Base-by-base conservation (phyloP, 2,888 invertebrate genomes). In the Noctua janthe region DNA sequence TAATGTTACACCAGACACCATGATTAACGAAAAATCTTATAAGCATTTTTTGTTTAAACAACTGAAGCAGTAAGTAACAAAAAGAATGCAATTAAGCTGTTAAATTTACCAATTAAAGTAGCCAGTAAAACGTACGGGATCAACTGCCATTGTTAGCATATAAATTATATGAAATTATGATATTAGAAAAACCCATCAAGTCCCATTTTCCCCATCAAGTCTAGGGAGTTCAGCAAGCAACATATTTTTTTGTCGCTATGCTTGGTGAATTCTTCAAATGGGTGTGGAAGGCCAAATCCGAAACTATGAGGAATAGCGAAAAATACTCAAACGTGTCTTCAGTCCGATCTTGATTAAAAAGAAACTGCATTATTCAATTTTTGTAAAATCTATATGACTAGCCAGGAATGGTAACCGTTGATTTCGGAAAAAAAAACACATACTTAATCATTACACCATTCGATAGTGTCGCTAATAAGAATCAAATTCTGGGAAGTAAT, bases 21-120 rank as follows among this genome's bases (percentile, higher is more conserved):
- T n/a, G 47, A 67, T 23, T 62, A 13, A 35, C 17, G 43, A 79
- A 56, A 79, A 70, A 51, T 62, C 13, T 10, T 10, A 17, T 70
- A 51, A 13, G 13, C 20, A 69, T 35, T 23, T 72, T 39, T 49
- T 49, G 23, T 43, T 49, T 29, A 7, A 62, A 29, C 29, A 62
- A 15, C 29, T 29, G 15, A 29, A 29, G 13, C 59, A 29, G 29
- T n/a, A 11, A 56, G 10, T 59, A 11, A n/a, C 11, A n/a, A 0
- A 59, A 59, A 59, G 5, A 29, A 59, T 59, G n/a, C 1, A 59
- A 59, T 29, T 13, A 13, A 59, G 59, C 59, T 59, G 59, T 13
- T 23, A 56, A 23, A n/a, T n/a, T n/a, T 56, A 11, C 23, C 10
- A 23, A 56, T 56, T 56, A 56, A 23, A 56, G 1, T 56, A n/a